phyloP scores from a whole-genome alignment of 2,113 vertebrate species.

The Oreochromis tanganicae region DNA sequence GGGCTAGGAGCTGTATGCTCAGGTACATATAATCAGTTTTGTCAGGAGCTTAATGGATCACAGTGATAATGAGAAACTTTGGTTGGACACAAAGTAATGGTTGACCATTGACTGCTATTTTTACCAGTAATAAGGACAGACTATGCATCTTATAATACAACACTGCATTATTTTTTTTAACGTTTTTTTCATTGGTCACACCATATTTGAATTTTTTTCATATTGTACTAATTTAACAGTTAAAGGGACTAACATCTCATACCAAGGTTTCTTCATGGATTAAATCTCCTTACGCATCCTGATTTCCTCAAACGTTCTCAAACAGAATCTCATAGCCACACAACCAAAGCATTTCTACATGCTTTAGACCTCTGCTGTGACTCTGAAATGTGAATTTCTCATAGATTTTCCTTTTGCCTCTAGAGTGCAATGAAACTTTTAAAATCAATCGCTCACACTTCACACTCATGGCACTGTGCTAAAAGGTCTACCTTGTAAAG shows the following conservation, averaged over 20 bases:
- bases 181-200: not conserved
- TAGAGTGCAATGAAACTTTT: not conserved
- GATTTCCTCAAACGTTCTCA: not conserved
- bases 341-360: not conserved
- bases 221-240: not conserved
- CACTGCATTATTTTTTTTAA: not conserved
- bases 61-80: not conserved
- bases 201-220: not conserved
- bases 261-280: not conserved
- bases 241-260: not conserved
- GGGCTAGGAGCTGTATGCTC: not conserved
- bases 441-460: not conserved
- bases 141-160: not conserved
- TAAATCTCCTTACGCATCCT: not conserved
- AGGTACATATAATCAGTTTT: not conserved
- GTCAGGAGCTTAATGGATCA: not conserved
- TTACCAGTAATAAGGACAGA: not conserved
- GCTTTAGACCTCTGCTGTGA: not conserved
- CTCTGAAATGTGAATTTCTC: not conserved
- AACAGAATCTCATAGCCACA: not conserved
- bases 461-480: not conserved
- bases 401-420: not conserved
- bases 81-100: not conserved
- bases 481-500: slow-evolving; percentile 1
- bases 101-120: not conserved